Base-by-base conservation (phyloP, 2,113 vertebrate species). In the Hippocampus zosterae region DNA sequence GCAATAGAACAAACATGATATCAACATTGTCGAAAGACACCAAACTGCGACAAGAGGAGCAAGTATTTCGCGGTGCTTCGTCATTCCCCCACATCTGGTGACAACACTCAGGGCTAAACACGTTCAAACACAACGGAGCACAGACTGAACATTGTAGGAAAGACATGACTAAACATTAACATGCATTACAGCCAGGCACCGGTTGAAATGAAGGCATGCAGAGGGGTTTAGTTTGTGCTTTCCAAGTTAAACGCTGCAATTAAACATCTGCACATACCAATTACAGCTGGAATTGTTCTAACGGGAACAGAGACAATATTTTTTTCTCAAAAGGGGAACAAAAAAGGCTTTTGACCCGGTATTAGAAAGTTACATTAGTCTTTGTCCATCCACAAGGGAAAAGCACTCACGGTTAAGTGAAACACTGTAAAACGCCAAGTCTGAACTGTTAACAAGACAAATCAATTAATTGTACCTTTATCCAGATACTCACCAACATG, bases 171-270 rank as follows among this genome's bases (percentile, higher is more conserved):
- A 21, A 52, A 71, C 25, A 46, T 41, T 41, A 62, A 37, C 48
- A n/a, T 37, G 46, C 44, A 67, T 67, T 55, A 7, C 42, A 71
- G 72, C 53, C 8, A 65, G 33, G 64, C 21, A 12, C 60, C 42
- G 40, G 60, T 71, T 75, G 21, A 69, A 55, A n/a, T 60, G 33
- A 60, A 70, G 7, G 74, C 86, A 83, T 85, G 88, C 83, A 71
- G 66, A 33, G 65, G 46, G 75, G 71, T 70, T 65, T 29, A 33
- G 42, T 59, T 37, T 59, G n/a, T 52, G 48, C 41, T 68, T 66
- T 70, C 37, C 4, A 44, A 29, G 46, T 74, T 61, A 33, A 33
- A 62, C 6, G n/a, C 61, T 57, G 65, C 56, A 48, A 55, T 72
- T 6, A 65, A 80, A 63, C 41, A 65, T 68, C 23, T 41, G 65